Conservation (phyloP, 2,888 invertebrate genomes). For the Drosophila anceps region DNA sequence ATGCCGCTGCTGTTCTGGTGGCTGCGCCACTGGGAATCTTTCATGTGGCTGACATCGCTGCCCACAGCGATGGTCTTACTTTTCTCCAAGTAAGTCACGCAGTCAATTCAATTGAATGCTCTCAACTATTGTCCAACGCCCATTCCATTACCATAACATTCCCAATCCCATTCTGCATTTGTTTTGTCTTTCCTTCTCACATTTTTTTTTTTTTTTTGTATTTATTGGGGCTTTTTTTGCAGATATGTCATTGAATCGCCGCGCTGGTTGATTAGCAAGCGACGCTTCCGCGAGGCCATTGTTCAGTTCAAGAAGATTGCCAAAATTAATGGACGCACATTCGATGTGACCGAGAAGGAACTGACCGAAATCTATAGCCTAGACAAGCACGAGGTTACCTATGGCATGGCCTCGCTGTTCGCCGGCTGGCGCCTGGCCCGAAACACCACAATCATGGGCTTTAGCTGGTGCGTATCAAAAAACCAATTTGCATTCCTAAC, state of each 20-base stretch:
- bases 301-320: conserved; percentile 87
- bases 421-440: conserved; percentile 87
- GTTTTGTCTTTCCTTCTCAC: not conserved
- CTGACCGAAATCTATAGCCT: conserved; percentile 84
- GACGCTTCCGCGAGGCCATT: conserved; percentile 86
- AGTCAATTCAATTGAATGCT: conserved; percentile 53
- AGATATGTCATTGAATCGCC: conserved; percentile 89
- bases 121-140: conserved; percentile 26
- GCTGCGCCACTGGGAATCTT: conserved; percentile 86
- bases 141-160: too few species aligned
- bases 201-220: not conserved
- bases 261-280: conserved; percentile 88
- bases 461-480: conserved; percentile 86
- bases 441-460: conserved; percentile 86
- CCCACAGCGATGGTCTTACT: conserved; percentile 85
- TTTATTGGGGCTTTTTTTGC: conserved; percentile 74
- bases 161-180: conserved; percentile 10
- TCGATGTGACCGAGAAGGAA: conserved; percentile 85
- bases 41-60: conserved; percentile 86
- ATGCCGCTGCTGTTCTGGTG: conserved; percentile 87
- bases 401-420: conserved; percentile 87
- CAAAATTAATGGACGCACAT: conserved; percentile 86
- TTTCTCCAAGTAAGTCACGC: conserved; percentile 85
- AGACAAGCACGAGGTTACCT: conserved; percentile 84
- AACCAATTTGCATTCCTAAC: conserved; percentile 75